These are phyloP conservation scores for Monochamus alternatus DNA, from an alignment of 2,888 invertebrate species.

Conservation along the genomic window DNA sequence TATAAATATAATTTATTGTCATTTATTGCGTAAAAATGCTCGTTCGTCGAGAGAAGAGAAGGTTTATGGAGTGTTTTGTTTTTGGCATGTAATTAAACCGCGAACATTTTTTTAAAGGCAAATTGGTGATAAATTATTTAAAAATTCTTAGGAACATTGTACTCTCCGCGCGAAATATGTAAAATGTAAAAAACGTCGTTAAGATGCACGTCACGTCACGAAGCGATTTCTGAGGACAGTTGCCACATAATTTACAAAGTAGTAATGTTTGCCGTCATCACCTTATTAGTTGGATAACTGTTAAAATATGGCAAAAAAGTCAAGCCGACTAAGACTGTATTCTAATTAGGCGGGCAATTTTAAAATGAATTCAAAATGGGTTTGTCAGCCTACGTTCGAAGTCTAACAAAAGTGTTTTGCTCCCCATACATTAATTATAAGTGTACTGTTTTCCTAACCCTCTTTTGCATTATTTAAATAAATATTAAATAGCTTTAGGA, in stretches of 20 bases:
- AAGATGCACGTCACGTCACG: not conserved
- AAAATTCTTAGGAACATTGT: not conserved
- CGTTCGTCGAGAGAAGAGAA: not conserved
- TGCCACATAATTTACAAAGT: conserved; percentile 2
- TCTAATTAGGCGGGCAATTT: not conserved
- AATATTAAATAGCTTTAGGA: no score
- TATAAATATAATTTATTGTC: conserved; percentile 31
- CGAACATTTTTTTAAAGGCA: not conserved
- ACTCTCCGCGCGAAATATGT: not conserved
- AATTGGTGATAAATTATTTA: conserved; percentile 11
- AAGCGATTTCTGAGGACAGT: not conserved
- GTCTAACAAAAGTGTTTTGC: no score
- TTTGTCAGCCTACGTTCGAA: no score
- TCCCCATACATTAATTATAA: no score
- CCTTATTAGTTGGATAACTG: conserved; percentile 4
- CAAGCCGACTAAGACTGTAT: not conserved
- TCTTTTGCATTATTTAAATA: no score
- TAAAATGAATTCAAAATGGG: not conserved
- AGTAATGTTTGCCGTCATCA: conserved; percentile 3
- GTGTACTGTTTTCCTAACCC: no score
- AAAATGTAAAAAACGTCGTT: not conserved
- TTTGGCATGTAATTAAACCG: not conserved
- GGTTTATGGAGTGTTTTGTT: not conserved
- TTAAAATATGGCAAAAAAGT: not conserved
- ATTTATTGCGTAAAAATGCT: not conserved